These are phyloP conservation scores for Stratiolaelaps scimitus DNA, from an alignment of 1,140 invertebrate species.

Conservation along the genomic window DNA sequence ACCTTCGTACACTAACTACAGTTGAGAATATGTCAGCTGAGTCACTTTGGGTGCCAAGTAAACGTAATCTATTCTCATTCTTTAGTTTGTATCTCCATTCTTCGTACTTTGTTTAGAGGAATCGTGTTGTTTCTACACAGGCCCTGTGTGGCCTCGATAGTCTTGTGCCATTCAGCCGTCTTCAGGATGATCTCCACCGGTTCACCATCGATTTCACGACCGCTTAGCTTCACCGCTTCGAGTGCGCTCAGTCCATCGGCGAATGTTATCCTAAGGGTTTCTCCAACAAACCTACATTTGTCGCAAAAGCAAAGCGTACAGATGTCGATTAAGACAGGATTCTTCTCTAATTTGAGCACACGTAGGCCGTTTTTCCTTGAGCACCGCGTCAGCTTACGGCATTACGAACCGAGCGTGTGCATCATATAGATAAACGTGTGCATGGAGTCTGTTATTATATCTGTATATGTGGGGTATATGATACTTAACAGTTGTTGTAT, in stretches of 20 bases:
- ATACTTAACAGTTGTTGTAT: neutral
- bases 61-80: no score
- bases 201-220: conserved; percentile 51
- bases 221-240: conserved; percentile 52
- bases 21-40: conserved; percentile 34
- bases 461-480: no score
- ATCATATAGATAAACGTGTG: no score
- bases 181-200: conserved; percentile 60
- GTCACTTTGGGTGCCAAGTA: conserved; percentile 36
- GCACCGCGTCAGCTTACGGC: no score
- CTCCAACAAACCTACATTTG: conserved; percentile 63
- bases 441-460: no score
- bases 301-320: neutral
- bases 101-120: conserved; percentile 46
- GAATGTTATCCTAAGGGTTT: conserved; percentile 77
- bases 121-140: conserved; percentile 68
- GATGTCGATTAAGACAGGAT: conserved; percentile 22
- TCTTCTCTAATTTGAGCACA: no score
- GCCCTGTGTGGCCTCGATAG: conserved; percentile 64
- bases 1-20: conserved; percentile 28
- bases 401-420: no score
- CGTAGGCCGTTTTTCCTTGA: no score
- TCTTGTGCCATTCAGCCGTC: conserved; percentile 65
- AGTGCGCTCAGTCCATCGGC: conserved; percentile 68
- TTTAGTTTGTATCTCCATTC: conserved; percentile 32